phyloP scores from a whole-genome alignment of 2,797 vertebrate species.

The Halcyon chelicuti region DNA sequence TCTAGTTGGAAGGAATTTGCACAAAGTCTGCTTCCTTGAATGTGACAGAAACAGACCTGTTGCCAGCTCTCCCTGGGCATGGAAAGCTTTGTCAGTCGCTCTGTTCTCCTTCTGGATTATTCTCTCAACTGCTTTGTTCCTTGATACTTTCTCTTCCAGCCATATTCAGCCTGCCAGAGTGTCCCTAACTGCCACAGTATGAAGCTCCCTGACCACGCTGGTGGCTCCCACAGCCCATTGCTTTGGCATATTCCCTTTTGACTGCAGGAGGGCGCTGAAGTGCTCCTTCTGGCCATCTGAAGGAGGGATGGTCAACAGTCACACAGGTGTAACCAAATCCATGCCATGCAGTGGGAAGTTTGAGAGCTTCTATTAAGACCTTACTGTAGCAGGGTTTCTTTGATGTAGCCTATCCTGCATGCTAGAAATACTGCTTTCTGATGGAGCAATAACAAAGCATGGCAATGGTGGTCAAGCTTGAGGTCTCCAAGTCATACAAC shows the following conservation, averaged over 20 bases:
- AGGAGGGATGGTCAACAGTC: background rate
- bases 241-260: background rate
- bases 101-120: background rate
- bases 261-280: background rate
- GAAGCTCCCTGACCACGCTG: accelerated
- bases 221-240: accelerated
- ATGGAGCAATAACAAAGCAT: background rate
- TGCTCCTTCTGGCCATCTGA: background rate
- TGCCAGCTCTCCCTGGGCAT: background rate
- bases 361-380: background rate
- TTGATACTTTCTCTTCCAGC: background rate
- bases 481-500: background rate
- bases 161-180: accelerated
- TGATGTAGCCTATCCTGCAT: background rate
- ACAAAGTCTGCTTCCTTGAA: background rate
- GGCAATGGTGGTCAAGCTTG: background rate
- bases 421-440: background rate
- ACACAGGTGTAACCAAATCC: background rate
- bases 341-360: background rate
- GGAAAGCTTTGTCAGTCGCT: background rate
- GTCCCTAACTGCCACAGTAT: accelerated
- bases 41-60: background rate
- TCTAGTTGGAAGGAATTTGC: background rate
- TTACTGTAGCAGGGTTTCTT: background rate
- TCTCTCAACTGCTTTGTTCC: background rate